Evolutionary conservation across 1,140 invertebrate species (phyloP).

Genomic region (Sarcophaga peregrina): DNA sequence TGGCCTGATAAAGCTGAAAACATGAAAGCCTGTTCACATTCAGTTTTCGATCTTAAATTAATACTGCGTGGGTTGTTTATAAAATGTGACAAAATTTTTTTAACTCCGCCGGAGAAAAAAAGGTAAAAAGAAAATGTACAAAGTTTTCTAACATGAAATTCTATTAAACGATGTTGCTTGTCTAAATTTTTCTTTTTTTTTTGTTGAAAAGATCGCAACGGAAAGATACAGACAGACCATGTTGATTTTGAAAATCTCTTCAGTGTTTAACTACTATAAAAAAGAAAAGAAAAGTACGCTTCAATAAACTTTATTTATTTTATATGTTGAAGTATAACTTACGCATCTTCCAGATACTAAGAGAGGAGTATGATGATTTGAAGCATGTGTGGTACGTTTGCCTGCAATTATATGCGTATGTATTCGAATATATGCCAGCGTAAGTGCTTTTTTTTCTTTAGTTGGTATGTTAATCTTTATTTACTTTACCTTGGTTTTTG

Average conservation of each 20-base stretch:
- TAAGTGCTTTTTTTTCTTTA: neutral
- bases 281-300: constrained; percentile 18
- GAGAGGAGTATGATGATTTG: neutral
- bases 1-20: neutral
- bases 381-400: neutral
- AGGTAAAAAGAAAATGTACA: neutral
- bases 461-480: constrained; percentile 13
- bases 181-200: neutral
- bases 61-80: constrained; percentile 22
- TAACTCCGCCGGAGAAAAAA: neutral
- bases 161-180: neutral
- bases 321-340: constrained; percentile 10
- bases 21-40: constrained; percentile 11
- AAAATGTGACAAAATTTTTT: constrained; percentile 29
- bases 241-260: constrained; percentile 25
- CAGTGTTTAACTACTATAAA: neutral
- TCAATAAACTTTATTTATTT: constrained; percentile 33
- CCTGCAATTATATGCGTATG: constrained; percentile 9
- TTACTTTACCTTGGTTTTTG: constrained; percentile 5
- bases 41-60: constrained; percentile 31
- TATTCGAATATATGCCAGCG: neutral
- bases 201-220: neutral
- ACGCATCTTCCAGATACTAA: constrained; percentile 20
- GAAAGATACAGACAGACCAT: neutral
- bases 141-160: neutral